Percentiles rank a stretch among this genome's conserved stretches.
Evolutionary conservation across 2,797 vertebrate genomes (phyloP).

Genomic region (Gobio occitaniae): DNA sequence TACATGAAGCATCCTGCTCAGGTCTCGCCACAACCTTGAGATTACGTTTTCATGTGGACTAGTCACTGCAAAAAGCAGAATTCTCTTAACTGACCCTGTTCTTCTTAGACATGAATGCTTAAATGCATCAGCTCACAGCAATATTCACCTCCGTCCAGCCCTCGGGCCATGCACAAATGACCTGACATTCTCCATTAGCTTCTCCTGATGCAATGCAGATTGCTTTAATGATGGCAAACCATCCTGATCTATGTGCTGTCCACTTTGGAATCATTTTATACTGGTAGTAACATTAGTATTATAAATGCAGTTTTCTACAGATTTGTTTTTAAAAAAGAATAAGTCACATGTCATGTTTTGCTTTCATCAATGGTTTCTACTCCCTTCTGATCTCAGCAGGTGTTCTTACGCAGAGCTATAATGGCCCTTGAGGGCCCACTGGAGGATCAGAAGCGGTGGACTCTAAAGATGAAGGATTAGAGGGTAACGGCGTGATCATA

Average conservation of each 20-base stretch:
- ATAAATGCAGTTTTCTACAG: not conserved
- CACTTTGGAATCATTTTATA: not conserved
- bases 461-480: constrained; percentile 47
- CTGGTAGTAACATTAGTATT: not conserved
- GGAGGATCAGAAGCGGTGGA: constrained; percentile 40
- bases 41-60: constrained; percentile 13
- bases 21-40: constrained; percentile 21
- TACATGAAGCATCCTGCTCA: not conserved
- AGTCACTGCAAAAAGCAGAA: constrained; percentile 9
- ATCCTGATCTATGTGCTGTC: not conserved
- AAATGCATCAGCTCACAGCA: not conserved
- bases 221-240: not conserved
- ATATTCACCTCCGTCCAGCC: constrained; percentile 8
- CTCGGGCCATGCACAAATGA: constrained; percentile 25
- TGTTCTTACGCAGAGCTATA: not conserved
- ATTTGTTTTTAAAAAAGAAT: not conserved
- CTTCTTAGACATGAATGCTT: not conserved
- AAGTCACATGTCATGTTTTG: constrained; percentile 8
- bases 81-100: not conserved
- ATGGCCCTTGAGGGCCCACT: constrained; percentile 28
- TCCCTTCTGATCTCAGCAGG: constrained; percentile 28
- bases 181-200: constrained; percentile 35
- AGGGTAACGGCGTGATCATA: constrained; percentile 44
- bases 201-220: constrained; percentile 35
- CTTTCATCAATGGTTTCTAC: constrained; percentile 13